Evolutionary conservation across 2,888 invertebrate genomes (phyloP).

Genomic region (Cylindroiulus punctatus): DNA sequence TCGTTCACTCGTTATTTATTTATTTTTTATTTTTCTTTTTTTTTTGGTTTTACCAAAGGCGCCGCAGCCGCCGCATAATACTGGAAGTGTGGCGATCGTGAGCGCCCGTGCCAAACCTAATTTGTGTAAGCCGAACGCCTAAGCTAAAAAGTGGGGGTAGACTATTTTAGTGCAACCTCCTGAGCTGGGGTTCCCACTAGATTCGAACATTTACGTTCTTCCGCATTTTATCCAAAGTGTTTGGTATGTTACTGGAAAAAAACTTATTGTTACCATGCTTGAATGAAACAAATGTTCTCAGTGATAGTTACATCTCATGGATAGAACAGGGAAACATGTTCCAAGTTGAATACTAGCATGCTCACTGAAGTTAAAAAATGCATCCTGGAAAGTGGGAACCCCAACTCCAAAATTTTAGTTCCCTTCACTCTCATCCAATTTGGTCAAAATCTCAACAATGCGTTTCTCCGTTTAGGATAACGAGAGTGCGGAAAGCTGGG

Average conservation of each 20-base stretch:
- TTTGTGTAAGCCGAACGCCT: not conserved
- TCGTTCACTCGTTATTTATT: not conserved
- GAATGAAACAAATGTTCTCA: too few relatives aligned
- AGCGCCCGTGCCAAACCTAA: slow-evolving; percentile 11
- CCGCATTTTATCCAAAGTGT: too few relatives aligned
- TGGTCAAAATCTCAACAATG: not conserved
- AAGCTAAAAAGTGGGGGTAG: slow-evolving; percentile 18
- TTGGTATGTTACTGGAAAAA: too few relatives aligned
- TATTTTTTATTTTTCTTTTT: not conserved
- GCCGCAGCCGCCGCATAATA: slow-evolving; percentile 10
- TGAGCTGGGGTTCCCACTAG: not conserved
- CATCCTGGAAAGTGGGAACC: not conserved
- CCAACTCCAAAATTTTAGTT: not conserved
- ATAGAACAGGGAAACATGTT: too few relatives aligned
- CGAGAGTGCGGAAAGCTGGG: not conserved
- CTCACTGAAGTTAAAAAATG: too few relatives aligned
- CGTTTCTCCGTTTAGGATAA: not conserved
- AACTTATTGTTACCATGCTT: too few relatives aligned
- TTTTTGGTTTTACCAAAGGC: not conserved
- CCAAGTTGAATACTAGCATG: too few relatives aligned
- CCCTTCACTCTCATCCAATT: not conserved
- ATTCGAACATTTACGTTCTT: not conserved
- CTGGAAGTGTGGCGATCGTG: slow-evolving; percentile 10
- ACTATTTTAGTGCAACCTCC: slow-evolving; percentile 11
- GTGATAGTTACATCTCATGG: too few relatives aligned